Base-by-base conservation (phyloP, 2,113 vertebrate species). In the Echinops telfairi region DNA sequence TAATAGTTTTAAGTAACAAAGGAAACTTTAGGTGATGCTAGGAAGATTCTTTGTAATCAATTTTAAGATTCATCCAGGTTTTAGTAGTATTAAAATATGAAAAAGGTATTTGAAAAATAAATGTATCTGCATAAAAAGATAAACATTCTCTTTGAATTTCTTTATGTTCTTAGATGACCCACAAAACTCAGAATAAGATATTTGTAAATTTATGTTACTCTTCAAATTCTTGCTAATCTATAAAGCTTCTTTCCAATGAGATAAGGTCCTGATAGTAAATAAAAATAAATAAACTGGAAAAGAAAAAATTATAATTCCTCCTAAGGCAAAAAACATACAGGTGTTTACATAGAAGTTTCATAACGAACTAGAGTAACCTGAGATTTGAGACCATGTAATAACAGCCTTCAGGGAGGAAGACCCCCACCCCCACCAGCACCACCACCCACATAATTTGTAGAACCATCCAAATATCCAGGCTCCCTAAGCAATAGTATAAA, bases 41-140 rank as follows among this genome's bases (percentile, higher is more conserved):
- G 3, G 17, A 76, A 85, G 33, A 83, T 62, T 85, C 1, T 88
- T 43, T 91, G 5, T 78, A 86, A 93, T 79, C 10, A 75, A 47
- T 78, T 43, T 2, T 53, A 77, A 84, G 27, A 80, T 6, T 84
- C 2, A 22, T 2, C 14, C 1, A 43, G 3, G 66, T 75, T 88
- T 17, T 81, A 77, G 3, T 88, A 96, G 91, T 83, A 94, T 20
- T 29, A 87, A 90, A 77, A 60, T 47, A 77, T n/a, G 2, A 62
- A 84, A 95, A 57, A 33, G 68, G 60, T 62, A 82, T 83, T 92
- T n/a, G 68, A 75, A 58, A 91, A 93, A 85, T n/a, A 7, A 14
- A 66, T 70, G 76, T 27, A 64, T 85, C 20, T 79, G 57, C 17
- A 31, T 79, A 79, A 83, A 40, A 12, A 90, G 3, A 73, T 5